Conservation (phyloP, 2,797 vertebrate genomes). For the Harpagifer antarcticus region DNA sequence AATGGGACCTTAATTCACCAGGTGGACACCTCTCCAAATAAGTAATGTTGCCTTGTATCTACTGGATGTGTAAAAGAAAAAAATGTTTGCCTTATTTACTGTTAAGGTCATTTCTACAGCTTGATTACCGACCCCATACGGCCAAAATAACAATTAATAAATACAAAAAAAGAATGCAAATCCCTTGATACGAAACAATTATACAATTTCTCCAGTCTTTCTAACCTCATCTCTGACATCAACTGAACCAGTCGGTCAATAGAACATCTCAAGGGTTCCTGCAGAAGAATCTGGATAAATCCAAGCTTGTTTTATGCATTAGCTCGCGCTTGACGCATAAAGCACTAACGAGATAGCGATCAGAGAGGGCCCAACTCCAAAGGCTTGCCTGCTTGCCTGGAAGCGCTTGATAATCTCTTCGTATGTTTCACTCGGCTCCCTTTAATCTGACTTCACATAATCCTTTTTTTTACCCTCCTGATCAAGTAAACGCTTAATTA, state of each 20-base stretch:
- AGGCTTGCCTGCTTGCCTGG: slow-evolving; percentile 81
- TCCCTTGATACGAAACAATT: background rate
- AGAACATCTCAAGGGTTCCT: slow-evolving; percentile 60
- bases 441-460: slow-evolving; percentile 87
- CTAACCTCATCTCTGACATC: slow-evolving; percentile 37
- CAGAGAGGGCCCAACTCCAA: slow-evolving; percentile 80
- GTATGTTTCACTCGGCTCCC: slow-evolving; percentile 77
- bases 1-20: background rate
- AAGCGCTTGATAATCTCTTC: slow-evolving; percentile 85
- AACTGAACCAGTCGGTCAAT: slow-evolving; percentile 54
- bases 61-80: background rate
- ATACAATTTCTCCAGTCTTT: background rate
- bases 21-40: background rate
- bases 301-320: slow-evolving; percentile 76
- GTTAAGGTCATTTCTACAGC: background rate
- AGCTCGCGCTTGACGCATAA: slow-evolving; percentile 80
- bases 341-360: slow-evolving; percentile 83
- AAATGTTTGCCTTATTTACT: background rate
- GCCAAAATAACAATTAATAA: background rate
- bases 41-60: background rate
- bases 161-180: no score
- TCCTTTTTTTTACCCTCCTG: slow-evolving; percentile 81
- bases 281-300: slow-evolving; percentile 72
- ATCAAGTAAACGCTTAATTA: slow-evolving; percentile 88
- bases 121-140: background rate